Evolutionary conservation across 2,888 invertebrate species (phyloP).

Genomic region (Synanthedon andrenaeformis): DNA sequence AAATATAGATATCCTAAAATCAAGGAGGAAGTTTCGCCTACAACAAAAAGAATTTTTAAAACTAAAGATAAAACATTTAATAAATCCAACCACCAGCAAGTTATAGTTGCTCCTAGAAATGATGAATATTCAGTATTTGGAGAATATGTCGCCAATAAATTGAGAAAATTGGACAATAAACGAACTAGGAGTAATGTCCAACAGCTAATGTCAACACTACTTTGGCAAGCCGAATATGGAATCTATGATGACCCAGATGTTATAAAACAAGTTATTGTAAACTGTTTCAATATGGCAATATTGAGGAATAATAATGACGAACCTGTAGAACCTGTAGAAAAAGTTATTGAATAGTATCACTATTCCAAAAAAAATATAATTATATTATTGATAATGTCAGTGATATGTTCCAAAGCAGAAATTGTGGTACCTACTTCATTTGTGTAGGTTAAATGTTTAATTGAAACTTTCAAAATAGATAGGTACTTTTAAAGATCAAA

Average conservation of each 20-base stretch:
- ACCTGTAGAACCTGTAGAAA: background rate
- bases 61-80: background rate
- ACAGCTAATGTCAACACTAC: conserved; percentile 53
- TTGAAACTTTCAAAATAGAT: too few species aligned
- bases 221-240: conserved; percentile 62
- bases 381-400: too few species aligned
- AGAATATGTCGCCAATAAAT: conserved; percentile 55
- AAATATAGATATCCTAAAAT: conserved; percentile 39
- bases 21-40: conserved; percentile 45
- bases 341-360: too few species aligned
- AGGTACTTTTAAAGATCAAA: too few species aligned
- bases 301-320: background rate
- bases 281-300: background rate
- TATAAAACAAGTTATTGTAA: conserved; percentile 42
- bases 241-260: conserved; percentile 50
- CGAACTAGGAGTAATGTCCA: conserved; percentile 51
- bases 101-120: conserved; percentile 12
- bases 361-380: too few species aligned
- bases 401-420: too few species aligned
- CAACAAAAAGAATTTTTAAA: conserved; percentile 1
- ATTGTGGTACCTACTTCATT: too few species aligned
- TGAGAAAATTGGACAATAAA: conserved; percentile 42
- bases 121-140: conserved; percentile 57
- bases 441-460: too few species aligned
- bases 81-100: background rate